phyloP scores from a whole-genome alignment of 2,113 vertebrate genomes.

The Potamarius usumacintae region DNA sequence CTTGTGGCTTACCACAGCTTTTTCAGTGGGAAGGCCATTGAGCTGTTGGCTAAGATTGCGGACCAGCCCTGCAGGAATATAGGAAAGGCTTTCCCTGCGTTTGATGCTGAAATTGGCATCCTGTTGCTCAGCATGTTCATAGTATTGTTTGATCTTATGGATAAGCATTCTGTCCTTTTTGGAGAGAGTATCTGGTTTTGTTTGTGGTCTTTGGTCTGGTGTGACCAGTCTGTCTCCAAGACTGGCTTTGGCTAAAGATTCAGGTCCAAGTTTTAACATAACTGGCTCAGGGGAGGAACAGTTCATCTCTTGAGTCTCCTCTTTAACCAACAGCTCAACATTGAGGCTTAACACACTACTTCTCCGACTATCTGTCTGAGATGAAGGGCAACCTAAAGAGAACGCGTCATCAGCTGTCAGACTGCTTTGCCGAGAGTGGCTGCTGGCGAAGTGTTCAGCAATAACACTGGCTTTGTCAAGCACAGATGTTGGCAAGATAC shows the following conservation, averaged over 20 bases:
- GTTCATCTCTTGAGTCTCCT: slow-evolving; percentile 53
- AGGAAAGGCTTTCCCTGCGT: slow-evolving; percentile 91
- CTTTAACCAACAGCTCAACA: slow-evolving; percentile 68
- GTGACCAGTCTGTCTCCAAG: slow-evolving; percentile 53
- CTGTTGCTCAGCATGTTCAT: slow-evolving; percentile 81
- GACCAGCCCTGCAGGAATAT: slow-evolving; percentile 92
- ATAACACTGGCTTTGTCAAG: slow-evolving; percentile 85
- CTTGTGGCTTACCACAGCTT: slow-evolving; percentile 43
- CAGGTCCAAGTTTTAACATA: neutral
- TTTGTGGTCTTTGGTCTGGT: slow-evolving; percentile 61
- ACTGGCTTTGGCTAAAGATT: slow-evolving; percentile 39
- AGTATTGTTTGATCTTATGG: slow-evolving; percentile 88
- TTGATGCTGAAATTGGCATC: slow-evolving; percentile 83
- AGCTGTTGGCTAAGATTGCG: slow-evolving; percentile 83
- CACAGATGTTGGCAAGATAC: slow-evolving; percentile 82
- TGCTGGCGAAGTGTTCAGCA: slow-evolving; percentile 74
- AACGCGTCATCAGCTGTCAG: slow-evolving; percentile 77
- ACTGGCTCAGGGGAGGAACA: slow-evolving; percentile 49
- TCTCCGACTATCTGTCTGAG: slow-evolving; percentile 67
- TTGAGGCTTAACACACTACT: slow-evolving; percentile 76
- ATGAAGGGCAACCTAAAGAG: slow-evolving; percentile 67
- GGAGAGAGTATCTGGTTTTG: slow-evolving; percentile 76
- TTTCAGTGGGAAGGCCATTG: slow-evolving; percentile 72
- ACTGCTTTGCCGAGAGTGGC: slow-evolving; percentile 80
- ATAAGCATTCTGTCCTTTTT: slow-evolving; percentile 84